Evolutionary conservation across 2,797 vertebrate species (phyloP).

Genomic region (Prionace glauca): DNA sequence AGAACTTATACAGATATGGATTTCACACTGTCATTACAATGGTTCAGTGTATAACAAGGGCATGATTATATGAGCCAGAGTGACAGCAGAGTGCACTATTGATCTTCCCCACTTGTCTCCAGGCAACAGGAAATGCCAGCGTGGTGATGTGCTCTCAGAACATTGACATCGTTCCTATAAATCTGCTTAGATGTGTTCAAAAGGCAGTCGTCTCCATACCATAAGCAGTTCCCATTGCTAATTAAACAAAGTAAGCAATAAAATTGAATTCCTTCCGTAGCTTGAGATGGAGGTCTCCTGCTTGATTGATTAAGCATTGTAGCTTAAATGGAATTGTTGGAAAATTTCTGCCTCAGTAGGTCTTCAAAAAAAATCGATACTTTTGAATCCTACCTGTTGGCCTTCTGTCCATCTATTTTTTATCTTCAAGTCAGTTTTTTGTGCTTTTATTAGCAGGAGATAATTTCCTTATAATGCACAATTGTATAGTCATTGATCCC

Average conservation of each 20-base stretch:
- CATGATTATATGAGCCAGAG: conserved; percentile 7
- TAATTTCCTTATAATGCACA: background rate
- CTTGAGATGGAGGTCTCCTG: background rate
- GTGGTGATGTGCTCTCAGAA: background rate
- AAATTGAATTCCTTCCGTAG: background rate
- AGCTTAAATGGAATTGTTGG: background rate
- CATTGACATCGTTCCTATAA: background rate
- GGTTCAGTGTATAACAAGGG: background rate
- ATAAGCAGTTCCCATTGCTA: background rate
- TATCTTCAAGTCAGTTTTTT: background rate
- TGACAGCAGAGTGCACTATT: conserved; percentile 30
- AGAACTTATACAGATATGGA: background rate
- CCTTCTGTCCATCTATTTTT: background rate
- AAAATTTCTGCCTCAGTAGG: background rate
- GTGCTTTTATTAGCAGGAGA: background rate
- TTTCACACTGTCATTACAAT: background rate
- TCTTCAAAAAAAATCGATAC: background rate
- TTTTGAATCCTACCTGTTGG: background rate
- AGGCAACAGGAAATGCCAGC: conserved; percentile 11
- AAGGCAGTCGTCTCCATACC: background rate
- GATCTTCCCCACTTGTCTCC: conserved; percentile 2
- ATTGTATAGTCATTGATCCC: background rate
- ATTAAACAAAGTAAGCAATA: background rate
- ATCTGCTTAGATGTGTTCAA: background rate
- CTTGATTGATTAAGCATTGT: background rate